Evolutionary conservation across 1,140 invertebrate species (phyloP).

Genomic region (Leptinotarsa texana): DNA sequence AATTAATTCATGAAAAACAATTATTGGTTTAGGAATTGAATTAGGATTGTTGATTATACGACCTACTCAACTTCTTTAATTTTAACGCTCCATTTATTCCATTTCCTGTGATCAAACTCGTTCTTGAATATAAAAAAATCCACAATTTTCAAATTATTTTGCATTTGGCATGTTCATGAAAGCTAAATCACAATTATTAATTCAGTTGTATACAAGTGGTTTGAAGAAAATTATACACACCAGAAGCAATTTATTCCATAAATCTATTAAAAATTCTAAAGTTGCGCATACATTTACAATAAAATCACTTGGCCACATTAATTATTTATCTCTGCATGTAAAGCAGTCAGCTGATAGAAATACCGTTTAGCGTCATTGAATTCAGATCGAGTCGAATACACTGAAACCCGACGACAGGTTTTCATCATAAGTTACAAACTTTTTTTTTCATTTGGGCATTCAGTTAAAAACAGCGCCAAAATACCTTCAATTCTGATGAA

Average conservation of each 20-base stretch:
- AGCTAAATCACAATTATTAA: background rate
- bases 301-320: background rate
- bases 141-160: no score
- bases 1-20: no score
- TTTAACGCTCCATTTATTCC: no score
- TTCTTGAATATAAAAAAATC: no score
- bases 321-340: background rate
- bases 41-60: no score
- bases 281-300: background rate
- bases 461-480: no score
- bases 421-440: background rate
- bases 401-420: background rate
- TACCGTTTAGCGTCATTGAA: background rate
- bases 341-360: constrained; percentile 1
- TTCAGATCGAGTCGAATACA: background rate
- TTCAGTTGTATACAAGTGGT: background rate
- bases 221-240: background rate
- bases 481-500: no score
- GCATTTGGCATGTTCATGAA: no score
- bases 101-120: no score
- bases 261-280: background rate
- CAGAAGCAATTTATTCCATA: background rate
- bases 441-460: no score
- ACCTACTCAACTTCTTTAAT: no score
- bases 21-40: no score